Conservation (phyloP, 23 tunicate species). For the Diplosoma virens region DNA sequence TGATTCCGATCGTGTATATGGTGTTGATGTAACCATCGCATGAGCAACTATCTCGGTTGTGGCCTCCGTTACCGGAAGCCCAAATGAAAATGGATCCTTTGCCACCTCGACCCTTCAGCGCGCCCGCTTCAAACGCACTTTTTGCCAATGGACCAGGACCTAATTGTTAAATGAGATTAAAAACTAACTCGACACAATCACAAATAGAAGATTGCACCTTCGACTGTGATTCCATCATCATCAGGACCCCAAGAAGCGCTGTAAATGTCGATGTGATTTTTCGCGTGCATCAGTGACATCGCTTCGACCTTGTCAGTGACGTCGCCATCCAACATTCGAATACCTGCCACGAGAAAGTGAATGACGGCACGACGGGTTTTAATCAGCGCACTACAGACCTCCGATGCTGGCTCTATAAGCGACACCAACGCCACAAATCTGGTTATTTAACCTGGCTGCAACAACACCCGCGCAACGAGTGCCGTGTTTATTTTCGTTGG, state of each 20-base stretch:
- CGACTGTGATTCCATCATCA: slow-evolving; percentile 96
- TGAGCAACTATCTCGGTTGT: slow-evolving; percentile 77
- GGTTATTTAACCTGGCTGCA: slow-evolving; percentile 75
- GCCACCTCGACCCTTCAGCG: slow-evolving; percentile 70
- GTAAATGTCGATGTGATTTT: slow-evolving; percentile 77
- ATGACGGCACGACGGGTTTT: neutral
- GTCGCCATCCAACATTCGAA: slow-evolving; percentile 99
- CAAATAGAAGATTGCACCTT: slow-evolving; percentile 46
- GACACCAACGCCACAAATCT: slow-evolving; percentile 88
- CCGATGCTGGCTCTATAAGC: slow-evolving; percentile 89
- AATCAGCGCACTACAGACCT: slow-evolving; percentile 31
- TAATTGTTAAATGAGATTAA: neutral
- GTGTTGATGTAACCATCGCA: slow-evolving; percentile 98
- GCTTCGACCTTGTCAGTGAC: slow-evolving; percentile 97
- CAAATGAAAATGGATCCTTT: slow-evolving; percentile 95
- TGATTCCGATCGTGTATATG: slow-evolving; percentile 87
- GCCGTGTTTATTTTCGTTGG: slow-evolving; percentile 96
- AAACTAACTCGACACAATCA: neutral
- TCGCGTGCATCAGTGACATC: slow-evolving; percentile 48
- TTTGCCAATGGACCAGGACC: slow-evolving; percentile 86
- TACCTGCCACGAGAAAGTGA: slow-evolving; percentile 39
- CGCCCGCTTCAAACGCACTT: slow-evolving; percentile 75
- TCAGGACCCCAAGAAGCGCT: slow-evolving; percentile 99
- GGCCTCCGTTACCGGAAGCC: slow-evolving; percentile 99
- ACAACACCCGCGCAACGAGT: slow-evolving; percentile 99